Evolutionary conservation across 1,140 invertebrate species (phyloP).

Genomic region (Drosophila asahinai): DNA sequence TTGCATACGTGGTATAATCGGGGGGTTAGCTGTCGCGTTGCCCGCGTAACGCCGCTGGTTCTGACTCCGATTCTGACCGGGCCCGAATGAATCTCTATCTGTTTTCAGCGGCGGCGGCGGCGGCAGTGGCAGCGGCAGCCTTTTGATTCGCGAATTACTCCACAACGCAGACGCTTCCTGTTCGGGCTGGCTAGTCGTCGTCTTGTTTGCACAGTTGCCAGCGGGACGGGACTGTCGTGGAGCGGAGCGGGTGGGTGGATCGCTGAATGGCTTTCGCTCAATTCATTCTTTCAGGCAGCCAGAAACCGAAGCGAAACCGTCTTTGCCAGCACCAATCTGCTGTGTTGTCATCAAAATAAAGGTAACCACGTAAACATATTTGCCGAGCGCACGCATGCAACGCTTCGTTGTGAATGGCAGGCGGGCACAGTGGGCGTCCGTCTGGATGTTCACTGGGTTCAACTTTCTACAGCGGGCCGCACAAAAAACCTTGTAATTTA

Average conservation of each 20-base stretch:
- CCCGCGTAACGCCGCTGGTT: conserved; percentile 40
- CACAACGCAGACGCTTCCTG: conserved; percentile 60
- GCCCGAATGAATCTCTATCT: conserved; percentile 43
- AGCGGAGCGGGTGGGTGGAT: conserved; percentile 28
- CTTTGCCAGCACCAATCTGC: conserved; percentile 65
- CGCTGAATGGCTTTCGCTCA: conserved; percentile 52
- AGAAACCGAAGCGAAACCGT: conserved; percentile 41
- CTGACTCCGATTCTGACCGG: conserved; percentile 40
- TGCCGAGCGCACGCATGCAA: background rate
- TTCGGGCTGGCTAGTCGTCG: conserved; percentile 20
- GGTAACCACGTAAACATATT: conserved; percentile 65
- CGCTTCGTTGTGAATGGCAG: conserved; percentile 45
- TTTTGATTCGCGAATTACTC: conserved; percentile 41
- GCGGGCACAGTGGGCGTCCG: background rate
- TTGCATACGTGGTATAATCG: conserved; percentile 81
- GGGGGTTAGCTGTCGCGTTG: conserved; percentile 29
- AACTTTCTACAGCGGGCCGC: background rate
- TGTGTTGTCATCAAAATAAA: conserved; percentile 75
- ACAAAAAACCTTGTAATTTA: background rate
- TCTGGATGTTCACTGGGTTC: conserved; percentile 12
- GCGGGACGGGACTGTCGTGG: conserved; percentile 16
- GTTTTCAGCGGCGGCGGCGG: conserved; percentile 41
- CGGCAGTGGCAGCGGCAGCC: conserved; percentile 43
- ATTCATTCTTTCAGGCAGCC: conserved; percentile 60
- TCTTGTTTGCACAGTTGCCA: conserved; percentile 62